phyloP scores from a whole-genome alignment of 2,797 vertebrate species.

The Gobio occitaniae region DNA sequence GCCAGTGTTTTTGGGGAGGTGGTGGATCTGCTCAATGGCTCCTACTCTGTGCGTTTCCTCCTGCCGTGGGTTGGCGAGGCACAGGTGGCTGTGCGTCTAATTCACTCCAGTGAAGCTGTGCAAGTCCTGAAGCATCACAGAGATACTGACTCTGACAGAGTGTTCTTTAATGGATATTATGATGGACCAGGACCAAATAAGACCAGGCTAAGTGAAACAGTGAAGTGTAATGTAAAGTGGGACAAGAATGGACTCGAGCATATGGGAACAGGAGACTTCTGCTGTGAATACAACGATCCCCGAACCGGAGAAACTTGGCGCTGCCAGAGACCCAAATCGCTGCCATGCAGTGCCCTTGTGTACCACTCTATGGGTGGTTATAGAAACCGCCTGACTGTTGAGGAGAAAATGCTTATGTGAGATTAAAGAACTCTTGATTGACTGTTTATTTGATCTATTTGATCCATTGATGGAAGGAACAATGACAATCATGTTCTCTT shows the following conservation, averaged over 20 bases:
- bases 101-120: slow-evolving; percentile 83
- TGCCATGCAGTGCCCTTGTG: slow-evolving; percentile 80
- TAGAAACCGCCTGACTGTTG: slow-evolving; percentile 74
- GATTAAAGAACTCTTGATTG: not conserved
- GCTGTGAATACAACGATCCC: slow-evolving; percentile 83
- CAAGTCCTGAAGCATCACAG: slow-evolving; percentile 77
- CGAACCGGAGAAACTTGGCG: slow-evolving; percentile 82
- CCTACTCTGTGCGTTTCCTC: slow-evolving; percentile 80
- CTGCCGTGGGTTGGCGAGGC: slow-evolving; percentile 83
- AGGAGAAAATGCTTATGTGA: slow-evolving; percentile 54
- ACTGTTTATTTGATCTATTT: not conserved
- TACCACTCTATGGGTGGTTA: slow-evolving; percentile 83
- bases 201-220: slow-evolving; percentile 70
- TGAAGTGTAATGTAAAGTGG: slow-evolving; percentile 75
- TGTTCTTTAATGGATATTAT: slow-evolving; percentile 83
- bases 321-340: slow-evolving; percentile 80
- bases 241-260: slow-evolving; percentile 55
- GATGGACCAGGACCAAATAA: slow-evolving; percentile 67
- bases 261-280: slow-evolving; percentile 70
- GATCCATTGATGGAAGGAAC: not conserved
- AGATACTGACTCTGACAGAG: slow-evolving; percentile 79
- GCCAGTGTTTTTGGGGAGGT: slow-evolving; percentile 46
- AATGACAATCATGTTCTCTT: not conserved
- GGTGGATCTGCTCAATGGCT: slow-evolving; percentile 63
- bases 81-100: slow-evolving; percentile 78